phyloP scores from a whole-genome alignment of 2,888 invertebrate species.

The Margaritifera margaritifera region DNA sequence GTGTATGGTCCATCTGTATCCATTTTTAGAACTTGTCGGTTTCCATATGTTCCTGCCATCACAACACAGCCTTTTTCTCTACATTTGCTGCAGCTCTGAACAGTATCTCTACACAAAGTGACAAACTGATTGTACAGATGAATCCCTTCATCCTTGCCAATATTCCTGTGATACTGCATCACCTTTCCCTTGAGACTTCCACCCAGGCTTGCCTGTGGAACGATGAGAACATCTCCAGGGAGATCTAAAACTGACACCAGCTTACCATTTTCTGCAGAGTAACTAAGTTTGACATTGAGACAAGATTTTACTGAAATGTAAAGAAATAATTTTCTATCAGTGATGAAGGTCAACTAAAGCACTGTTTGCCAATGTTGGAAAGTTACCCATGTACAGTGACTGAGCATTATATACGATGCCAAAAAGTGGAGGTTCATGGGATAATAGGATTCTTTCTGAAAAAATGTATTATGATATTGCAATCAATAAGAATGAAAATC shows the following conservation, averaged over 20 bases:
- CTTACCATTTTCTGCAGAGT: slow-evolving; percentile 53
- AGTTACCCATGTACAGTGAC: not conserved
- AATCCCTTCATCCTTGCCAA: slow-evolving; percentile 70
- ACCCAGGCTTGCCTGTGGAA: slow-evolving; percentile 74
- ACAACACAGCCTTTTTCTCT: slow-evolving; percentile 50
- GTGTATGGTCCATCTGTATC: slow-evolving; percentile 73
- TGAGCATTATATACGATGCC: too few relatives aligned
- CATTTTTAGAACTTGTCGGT: slow-evolving; percentile 72
- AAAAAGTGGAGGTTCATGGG: too few relatives aligned
- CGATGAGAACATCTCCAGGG: slow-evolving; percentile 73
- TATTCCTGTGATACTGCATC: slow-evolving; percentile 74
- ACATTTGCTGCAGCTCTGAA: slow-evolving; percentile 38
- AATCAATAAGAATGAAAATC: too few relatives aligned
- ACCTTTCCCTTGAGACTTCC: slow-evolving; percentile 72
- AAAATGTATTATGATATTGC: not conserved
- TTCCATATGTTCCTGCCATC: slow-evolving; percentile 72
- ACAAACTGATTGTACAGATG: slow-evolving; percentile 68
- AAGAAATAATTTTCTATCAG: not conserved
- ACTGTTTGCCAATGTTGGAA: not conserved
- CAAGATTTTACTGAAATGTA: slow-evolving; percentile 61
- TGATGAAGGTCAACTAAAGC: not conserved
- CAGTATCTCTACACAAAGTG: slow-evolving; percentile 39
- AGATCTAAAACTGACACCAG: slow-evolving; percentile 67
- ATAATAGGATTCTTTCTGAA: too few relatives aligned
- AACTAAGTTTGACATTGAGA: slow-evolving; percentile 62